Evolutionary conservation across 2,888 invertebrate genomes (phyloP), one percentile per base, ranked within the genome.

Genomic region (Latrodectus elegans): DNA sequence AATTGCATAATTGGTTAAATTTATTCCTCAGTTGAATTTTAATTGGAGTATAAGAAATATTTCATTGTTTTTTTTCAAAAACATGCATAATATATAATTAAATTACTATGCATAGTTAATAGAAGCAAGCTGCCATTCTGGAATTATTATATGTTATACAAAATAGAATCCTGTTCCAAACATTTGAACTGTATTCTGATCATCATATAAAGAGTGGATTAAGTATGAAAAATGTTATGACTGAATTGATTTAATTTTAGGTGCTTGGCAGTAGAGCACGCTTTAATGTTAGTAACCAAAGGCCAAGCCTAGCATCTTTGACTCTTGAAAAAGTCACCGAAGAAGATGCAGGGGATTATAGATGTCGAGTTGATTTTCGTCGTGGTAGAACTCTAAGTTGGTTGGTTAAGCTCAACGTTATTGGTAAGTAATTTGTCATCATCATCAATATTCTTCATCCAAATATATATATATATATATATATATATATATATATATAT

Each of bases 321-420:
- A 78, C 72, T 8, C 38, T 89, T 26, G 82, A 89, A 22, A 79
- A 79, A 11, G 80, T 89, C 8, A 51, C 73, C 15, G 85, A 88
- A 26, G 80, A 53, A 9, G 89, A 89, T 60, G 88, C 83, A 4
- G 89, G 84, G 4, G 89, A 89, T 64, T 89, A 89, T 73, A 67
- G 89, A 38, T 89, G 89, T 52, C 80, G 89, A 11, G 89, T 89
- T 4, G 89, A 89, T 70, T 89, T 89, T 51, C 68, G 73, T 38
- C 78, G 89, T 68, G 89, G 89, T 15, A 89, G 89, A 15, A 89
- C 89, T 8, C 72, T 84, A 15, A 89, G 79, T 55, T 84, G 87
- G 76, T 67, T 83, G 8, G 78, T 89, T 15, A 88, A 89, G 77
- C 89, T 89, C 76, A 89, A 89, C 65, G 88, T 89, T 14, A 89